Percentiles rank a stretch among this genome's conserved stretches.
Evolutionary conservation across 64 coral and sea anemone species (phyloP).

Genomic region (Actinia tenebrosa): DNA sequence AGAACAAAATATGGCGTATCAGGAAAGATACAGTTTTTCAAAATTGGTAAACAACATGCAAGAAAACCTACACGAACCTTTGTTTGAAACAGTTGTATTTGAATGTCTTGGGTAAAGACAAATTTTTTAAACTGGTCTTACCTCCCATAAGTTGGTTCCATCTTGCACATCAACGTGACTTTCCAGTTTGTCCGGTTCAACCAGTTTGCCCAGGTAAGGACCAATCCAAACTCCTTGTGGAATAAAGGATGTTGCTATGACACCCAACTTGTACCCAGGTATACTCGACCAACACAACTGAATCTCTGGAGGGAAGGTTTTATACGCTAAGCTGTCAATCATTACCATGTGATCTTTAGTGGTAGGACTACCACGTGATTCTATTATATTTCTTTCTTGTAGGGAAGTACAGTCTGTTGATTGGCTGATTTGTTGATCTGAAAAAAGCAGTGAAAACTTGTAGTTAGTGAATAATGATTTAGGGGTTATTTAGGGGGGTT

Average conservation of each 20-base stretch:
- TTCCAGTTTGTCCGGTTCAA: conserved; percentile 10
- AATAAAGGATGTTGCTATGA: conserved; percentile 21
- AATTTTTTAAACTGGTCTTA: background rate
- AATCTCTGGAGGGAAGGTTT: conserved; percentile 44
- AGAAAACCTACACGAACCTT: too few species aligned
- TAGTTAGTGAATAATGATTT: background rate
- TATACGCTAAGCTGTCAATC: background rate
- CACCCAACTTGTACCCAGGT: conserved; percentile 50
- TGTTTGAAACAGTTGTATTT: too few species aligned
- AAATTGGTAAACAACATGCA: too few species aligned
- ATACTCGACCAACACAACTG: conserved; percentile 55
- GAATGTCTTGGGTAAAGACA: background rate
- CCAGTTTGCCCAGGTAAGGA: conserved; percentile 44
- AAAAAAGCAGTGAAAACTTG: background rate
- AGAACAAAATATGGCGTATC: too few species aligned
- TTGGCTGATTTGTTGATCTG: background rate
- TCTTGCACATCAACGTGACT: background rate
- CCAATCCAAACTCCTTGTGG: conserved; percentile 63
- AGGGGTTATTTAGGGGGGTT: too few species aligned
- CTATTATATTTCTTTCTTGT: background rate
- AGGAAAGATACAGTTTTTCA: too few species aligned
- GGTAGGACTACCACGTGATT: background rate
- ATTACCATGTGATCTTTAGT: too few species aligned
- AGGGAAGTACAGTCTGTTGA: background rate
- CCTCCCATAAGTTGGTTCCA: conserved; percentile 55